These are phyloP conservation scores for Cacoxenus indagator DNA, from an alignment of 2,888 invertebrate species.

Conservation along the genomic window DNA sequence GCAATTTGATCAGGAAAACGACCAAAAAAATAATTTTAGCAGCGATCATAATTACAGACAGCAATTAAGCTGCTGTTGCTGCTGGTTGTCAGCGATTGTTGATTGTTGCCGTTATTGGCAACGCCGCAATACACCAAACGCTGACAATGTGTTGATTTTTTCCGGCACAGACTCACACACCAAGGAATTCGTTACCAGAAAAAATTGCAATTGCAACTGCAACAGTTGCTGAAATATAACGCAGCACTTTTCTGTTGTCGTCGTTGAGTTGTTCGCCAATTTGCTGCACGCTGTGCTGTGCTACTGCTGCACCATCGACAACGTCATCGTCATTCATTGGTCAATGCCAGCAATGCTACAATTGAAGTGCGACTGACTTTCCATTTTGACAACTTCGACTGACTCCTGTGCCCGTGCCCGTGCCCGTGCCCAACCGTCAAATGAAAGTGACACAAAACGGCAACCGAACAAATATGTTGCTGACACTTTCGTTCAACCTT, in stretches of 20 bases:
- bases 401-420: too few relatives aligned
- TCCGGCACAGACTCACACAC: constrained; percentile 51
- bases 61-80: constrained; percentile 52
- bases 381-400: constrained; percentile 44
- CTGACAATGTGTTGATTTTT: constrained; percentile 65
- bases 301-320: not conserved
- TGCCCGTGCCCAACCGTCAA: constrained; percentile 39
- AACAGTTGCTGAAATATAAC: not conserved
- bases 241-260: not conserved
- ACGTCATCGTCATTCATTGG: constrained; percentile 36
- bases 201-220: constrained; percentile 31
- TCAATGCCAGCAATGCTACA: constrained; percentile 37
- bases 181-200: constrained; percentile 26
- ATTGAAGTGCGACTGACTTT: not conserved
- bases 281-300: constrained; percentile 41
- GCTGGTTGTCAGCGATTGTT: constrained; percentile 32
- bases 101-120: constrained; percentile 44
- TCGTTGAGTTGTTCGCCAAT: constrained; percentile 42
- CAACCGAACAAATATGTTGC: constrained; percentile 26
- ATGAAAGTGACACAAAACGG: constrained; percentile 50
- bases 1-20: constrained; percentile 21
- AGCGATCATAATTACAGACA: constrained; percentile 58
- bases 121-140: constrained; percentile 38
- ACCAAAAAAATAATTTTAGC: constrained; percentile 18
- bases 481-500: not conserved